Percentiles rank a stretch among this genome's conserved stretches.
Evolutionary conservation across 2,888 invertebrate genomes (phyloP).

Genomic region (Drosophila cognata): DNA sequence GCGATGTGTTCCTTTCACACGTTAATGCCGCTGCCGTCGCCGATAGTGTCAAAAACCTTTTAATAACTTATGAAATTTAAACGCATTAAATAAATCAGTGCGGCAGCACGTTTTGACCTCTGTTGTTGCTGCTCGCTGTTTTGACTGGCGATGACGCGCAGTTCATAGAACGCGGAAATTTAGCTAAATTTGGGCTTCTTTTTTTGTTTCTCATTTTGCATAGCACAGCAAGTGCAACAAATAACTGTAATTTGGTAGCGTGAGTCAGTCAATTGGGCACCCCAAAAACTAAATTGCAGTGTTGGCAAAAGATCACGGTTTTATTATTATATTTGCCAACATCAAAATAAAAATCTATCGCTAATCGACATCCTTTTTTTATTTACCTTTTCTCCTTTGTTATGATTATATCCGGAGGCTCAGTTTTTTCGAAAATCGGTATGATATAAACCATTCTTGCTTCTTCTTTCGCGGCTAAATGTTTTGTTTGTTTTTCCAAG

Average conservation of each 20-base stretch:
- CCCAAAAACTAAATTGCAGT: slow-evolving; percentile 13
- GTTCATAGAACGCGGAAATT: slow-evolving; percentile 79
- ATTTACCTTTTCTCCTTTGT: slow-evolving; percentile 80
- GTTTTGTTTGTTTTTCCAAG: slow-evolving; percentile 66
- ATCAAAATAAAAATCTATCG: background rate
- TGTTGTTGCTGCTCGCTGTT: slow-evolving; percentile 21
- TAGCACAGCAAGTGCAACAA: slow-evolving; percentile 46
- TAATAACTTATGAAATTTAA: slow-evolving; percentile 49
- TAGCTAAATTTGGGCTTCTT: slow-evolving; percentile 27
- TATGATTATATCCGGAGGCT: slow-evolving; percentile 83
- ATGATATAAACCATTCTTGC: slow-evolving; percentile 83
- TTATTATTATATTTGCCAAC: background rate
- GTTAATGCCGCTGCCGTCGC: slow-evolving; percentile 16
- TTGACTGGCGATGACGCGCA: slow-evolving; percentile 25
- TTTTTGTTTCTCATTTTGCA: slow-evolving; percentile 22
- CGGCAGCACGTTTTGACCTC: slow-evolving; percentile 74
- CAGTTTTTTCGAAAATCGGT: slow-evolving; percentile 79
- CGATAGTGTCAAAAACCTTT: slow-evolving; percentile 79
- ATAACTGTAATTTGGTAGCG: slow-evolving; percentile 40
- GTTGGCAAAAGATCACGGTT: slow-evolving; percentile 35
- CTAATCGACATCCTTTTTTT: slow-evolving; percentile 7
- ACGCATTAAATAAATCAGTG: slow-evolving; percentile 45
- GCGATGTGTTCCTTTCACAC: slow-evolving; percentile 35
- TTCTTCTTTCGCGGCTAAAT: slow-evolving; percentile 52
- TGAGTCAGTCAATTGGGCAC: slow-evolving; percentile 55